phyloP scores from a whole-genome alignment of 1,140 invertebrate species.

The Nylanderia fulva region DNA sequence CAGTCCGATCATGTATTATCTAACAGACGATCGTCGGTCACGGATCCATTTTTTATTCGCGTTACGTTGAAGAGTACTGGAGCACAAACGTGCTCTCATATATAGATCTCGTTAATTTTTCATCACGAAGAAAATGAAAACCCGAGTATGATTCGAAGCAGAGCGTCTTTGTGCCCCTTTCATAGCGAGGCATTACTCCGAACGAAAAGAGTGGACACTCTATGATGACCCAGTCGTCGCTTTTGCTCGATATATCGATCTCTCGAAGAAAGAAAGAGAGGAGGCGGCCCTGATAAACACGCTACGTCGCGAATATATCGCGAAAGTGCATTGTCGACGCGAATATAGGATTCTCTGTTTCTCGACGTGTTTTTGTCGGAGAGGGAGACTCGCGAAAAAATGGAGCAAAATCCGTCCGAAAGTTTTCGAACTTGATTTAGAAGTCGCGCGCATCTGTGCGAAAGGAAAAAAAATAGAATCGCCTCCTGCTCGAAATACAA shows the following conservation, averaged over 20 bases:
- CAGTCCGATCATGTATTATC: conserved; percentile 10
- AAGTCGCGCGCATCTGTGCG: neutral
- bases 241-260: conserved; percentile 82
- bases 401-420: too few species aligned
- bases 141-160: neutral
- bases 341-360: neutral
- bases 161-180: neutral
- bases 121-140: neutral
- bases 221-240: conserved; percentile 69
- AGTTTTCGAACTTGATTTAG: neutral
- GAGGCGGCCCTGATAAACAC: conserved; percentile 4
- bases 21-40: conserved; percentile 19
- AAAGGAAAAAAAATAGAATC: neutral
- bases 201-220: conserved; percentile 42
- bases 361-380: neutral
- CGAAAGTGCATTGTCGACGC: neutral
- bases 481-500: neutral
- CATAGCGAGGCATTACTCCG: conserved; percentile 21
- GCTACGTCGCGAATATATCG: conserved; percentile 12
- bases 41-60: conserved; percentile 44
- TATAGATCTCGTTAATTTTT: neutral
- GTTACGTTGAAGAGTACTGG: neutral
- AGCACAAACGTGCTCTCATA: neutral
- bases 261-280: conserved; percentile 55
- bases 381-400: neutral